A percentile compares a stretch with the other conserved stretches of the same genome.
These are phyloP conservation scores for Brachionus rotundiformis DNA, from an alignment of 1,140 invertebrate genomes.

Conservation along the genomic window DNA sequence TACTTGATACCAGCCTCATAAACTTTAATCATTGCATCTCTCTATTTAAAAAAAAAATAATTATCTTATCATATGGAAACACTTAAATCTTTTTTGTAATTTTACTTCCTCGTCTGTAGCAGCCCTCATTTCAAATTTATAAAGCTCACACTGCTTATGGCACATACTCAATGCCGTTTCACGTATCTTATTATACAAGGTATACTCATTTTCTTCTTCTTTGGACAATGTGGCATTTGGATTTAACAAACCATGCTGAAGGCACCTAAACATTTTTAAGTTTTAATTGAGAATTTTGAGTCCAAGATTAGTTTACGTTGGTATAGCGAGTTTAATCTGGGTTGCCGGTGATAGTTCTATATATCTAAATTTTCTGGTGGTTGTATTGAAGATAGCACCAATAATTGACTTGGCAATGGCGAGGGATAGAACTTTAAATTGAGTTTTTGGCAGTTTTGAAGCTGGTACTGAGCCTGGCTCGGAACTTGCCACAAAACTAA, in stretches of 20 bases:
- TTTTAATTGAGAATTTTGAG: not conserved
- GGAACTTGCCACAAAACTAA: conserved; percentile 10
- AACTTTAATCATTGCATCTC: conserved; percentile 51
- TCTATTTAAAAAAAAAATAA: conserved; percentile 5
- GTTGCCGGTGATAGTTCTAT: conserved; percentile 51
- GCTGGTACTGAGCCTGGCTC: conserved; percentile 37
- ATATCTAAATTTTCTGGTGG: conserved; percentile 17
- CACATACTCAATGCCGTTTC: not conserved
- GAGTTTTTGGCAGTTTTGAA: conserved; percentile 36
- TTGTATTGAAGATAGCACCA: conserved; percentile 46
- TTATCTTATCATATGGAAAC: too few relatives aligned
- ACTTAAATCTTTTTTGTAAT: not conserved
- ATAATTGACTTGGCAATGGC: conserved; percentile 52
- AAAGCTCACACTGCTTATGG: conserved; percentile 50
- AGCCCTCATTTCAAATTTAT: conserved; percentile 51
- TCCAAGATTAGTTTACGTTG: conserved; percentile 39
- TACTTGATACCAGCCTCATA: conserved; percentile 43
- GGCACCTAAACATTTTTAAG: not conserved
- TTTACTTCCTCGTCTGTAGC: conserved; percentile 46
- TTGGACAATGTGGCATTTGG: conserved; percentile 24
- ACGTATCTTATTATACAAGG: conserved; percentile 48
- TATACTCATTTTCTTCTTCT: conserved; percentile 50
- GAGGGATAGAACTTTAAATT: conserved; percentile 39
- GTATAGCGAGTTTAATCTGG: conserved; percentile 36
- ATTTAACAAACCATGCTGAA: conserved; percentile 45